Conservation (phyloP, 2,113 vertebrate genomes). For the Tamias sibiricus region DNA sequence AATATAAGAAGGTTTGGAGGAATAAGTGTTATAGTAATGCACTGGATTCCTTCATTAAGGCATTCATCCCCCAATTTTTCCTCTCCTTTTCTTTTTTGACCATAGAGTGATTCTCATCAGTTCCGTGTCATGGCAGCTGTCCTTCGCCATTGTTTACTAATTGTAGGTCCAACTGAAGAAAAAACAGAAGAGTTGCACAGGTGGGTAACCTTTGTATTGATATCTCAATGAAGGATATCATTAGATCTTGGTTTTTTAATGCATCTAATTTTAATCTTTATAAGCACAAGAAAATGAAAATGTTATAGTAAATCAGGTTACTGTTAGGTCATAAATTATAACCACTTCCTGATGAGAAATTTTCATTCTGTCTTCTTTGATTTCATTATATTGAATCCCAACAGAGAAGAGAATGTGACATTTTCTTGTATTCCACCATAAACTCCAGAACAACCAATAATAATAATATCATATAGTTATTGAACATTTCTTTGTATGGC, state of each 20-base stretch:
- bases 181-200: slow-evolving; percentile 99
- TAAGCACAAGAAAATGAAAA: slow-evolving; percentile 45
- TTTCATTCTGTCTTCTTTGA: neutral
- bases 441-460: neutral
- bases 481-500: neutral
- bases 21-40: neutral
- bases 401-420: slow-evolving; percentile 31
- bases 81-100: slow-evolving; percentile 84
- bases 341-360: neutral
- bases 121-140: slow-evolving; percentile 94
- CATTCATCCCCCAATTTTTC: slow-evolving; percentile 81
- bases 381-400: slow-evolving; percentile 9
- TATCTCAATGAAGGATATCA: neutral
- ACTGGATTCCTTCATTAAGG: slow-evolving; percentile 64
- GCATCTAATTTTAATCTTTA: neutral
- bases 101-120: slow-evolving; percentile 94
- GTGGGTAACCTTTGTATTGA: slow-evolving; percentile 84
- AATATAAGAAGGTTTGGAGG: neutral
- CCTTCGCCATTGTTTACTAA: slow-evolving; percentile 96
- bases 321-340: slow-evolving; percentile 33
- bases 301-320: neutral
- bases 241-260: neutral
- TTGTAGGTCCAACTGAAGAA: slow-evolving; percentile 93
- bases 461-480: neutral
- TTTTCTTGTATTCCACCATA: slow-evolving; percentile 13